Base-by-base conservation (phyloP, 2,113 vertebrate species). In the Pseudopipra pipra region DNA sequence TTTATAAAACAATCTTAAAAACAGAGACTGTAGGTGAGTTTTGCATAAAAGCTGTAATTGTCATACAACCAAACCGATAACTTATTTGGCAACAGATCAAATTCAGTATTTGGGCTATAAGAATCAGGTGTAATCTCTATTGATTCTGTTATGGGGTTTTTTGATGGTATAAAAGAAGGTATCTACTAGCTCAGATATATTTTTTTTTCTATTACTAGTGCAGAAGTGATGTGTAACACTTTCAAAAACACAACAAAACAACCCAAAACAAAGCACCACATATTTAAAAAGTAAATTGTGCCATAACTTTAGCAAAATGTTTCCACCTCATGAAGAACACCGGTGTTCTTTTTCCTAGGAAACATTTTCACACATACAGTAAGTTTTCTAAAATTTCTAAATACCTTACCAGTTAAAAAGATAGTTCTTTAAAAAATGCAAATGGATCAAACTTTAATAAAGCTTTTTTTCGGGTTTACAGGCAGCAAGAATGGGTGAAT, bases 401-500 rank as follows among this genome's bases (percentile, higher is more conserved):
- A 63, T 80, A 71, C 21, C 55, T 92, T 71, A 54, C 41, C 47
- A 56, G 65, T 88, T 95, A 59, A 80, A 86, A 95, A 73, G 67
- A 61, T 65, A 85, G 30, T 78, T 85, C 24, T 88, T 90, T 37
- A 49, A 85, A 85, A 87, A 77, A 76, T 71, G 61, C 33, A 86
- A 89, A 94, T 78, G 90, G 21, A 81, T 96, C 51, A 85, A 93
- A 97, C 37, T 74, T 93, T 97, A 94, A 94, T 96, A 75, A 56
- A 63, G 17, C 52, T 97, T 93, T 94, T 84, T 97, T 94, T 73
- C 54, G 94, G 91, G 65, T 97, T 87, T 94, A 74, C 97, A 99
- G 99, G 95, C 99, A 99, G 85, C 99, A 99, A 95, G 99, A 99
- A 96, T 99, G 98, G 98, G 98, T 99, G 96, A 99, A 99, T 98